These are phyloP conservation scores for Cyphomyrus plagiostoma DNA, from an alignment of 2,113 vertebrate genomes.

Conservation along the genomic window DNA sequence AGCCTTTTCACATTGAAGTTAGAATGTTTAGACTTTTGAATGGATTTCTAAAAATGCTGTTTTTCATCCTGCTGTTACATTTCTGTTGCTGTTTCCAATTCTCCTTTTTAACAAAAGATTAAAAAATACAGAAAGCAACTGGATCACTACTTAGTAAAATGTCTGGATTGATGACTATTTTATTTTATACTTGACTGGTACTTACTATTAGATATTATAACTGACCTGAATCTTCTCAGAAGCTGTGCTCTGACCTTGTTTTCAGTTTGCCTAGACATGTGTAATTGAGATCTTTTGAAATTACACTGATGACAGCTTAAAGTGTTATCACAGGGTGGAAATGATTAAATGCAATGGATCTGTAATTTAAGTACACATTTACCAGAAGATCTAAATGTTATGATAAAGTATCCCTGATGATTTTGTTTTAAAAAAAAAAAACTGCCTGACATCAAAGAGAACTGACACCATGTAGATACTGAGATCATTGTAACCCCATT, in stretches of 20 bases:
- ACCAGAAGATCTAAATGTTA: background rate
- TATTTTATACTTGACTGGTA: background rate
- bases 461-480: background rate
- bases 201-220: background rate
- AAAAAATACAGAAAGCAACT: background rate
- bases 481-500: background rate
- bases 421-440: background rate
- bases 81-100: background rate
- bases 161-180: too few species aligned
- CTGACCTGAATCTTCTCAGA: background rate
- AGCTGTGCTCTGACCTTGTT: background rate
- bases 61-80: background rate
- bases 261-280: background rate
- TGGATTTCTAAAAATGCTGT: background rate
- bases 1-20: background rate
- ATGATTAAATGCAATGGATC: background rate
- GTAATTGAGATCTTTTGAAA: background rate
- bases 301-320: background rate
- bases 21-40: background rate
- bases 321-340: background rate
- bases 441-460: background rate
- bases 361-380: background rate
- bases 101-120: background rate
- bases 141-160: background rate
- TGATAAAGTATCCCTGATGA: background rate